phyloP scores from a whole-genome alignment of 2,113 vertebrate species.

The Entelurus aequoreus region DNA sequence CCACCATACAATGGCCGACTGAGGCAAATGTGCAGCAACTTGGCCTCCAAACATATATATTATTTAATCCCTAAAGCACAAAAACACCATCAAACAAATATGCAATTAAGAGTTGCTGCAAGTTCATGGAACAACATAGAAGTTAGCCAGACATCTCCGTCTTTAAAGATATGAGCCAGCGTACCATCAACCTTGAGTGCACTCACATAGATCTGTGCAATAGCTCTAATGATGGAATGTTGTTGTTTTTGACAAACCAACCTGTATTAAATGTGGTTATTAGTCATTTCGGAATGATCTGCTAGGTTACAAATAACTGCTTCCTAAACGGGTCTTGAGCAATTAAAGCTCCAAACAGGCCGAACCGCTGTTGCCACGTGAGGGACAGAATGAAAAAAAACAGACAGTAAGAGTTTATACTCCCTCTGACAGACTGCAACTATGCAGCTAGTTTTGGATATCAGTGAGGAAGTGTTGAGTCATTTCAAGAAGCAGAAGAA shows the following conservation, averaged over 20 bases:
- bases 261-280: not conserved
- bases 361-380: not conserved
- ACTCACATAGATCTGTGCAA: constrained; percentile 1
- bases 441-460: constrained; percentile 1
- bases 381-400: not conserved
- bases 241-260: no score
- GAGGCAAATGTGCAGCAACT: no score
- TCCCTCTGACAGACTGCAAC: no score
- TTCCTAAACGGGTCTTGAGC: not conserved
- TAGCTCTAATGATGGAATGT: no score
- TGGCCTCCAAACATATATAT: no score
- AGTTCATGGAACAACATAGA: no score
- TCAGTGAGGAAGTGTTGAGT: constrained; percentile 19
- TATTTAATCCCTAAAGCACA: no score
- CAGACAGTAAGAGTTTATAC: not conserved
- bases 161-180: not conserved
- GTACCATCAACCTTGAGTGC: not conserved
- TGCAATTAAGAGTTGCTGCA: no score
- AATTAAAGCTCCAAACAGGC: not conserved
- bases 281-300: no score
- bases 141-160: no score
- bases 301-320: not conserved
- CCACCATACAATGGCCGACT: no score
- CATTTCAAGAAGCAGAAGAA: constrained; percentile 9
- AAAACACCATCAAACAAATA: no score